Conservation (phyloP, 2,797 vertebrate genomes). For the Synaphobranchus kaupii region DNA sequence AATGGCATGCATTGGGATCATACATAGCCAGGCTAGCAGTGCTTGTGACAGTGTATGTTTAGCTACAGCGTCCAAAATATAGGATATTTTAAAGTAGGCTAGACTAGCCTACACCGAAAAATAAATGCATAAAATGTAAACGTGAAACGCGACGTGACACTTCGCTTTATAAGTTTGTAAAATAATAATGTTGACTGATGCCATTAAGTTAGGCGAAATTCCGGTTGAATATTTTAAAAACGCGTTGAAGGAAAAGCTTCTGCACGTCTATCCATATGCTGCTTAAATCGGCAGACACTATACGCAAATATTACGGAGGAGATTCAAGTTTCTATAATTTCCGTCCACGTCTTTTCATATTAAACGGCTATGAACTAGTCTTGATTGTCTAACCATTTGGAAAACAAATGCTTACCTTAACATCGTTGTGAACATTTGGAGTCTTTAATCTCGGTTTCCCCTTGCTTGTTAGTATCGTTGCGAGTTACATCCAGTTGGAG, state of each 20-base stretch:
- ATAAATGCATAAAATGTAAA: background rate
- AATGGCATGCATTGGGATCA: background rate
- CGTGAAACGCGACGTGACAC: background rate
- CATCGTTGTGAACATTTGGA: constrained; percentile 60
- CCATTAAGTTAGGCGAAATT: background rate
- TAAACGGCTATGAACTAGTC: background rate
- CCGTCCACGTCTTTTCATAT: background rate
- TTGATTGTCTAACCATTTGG: background rate
- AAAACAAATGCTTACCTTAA: constrained; percentile 65
- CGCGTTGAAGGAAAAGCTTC: background rate
- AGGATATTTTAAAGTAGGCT: background rate
- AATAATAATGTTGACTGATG: background rate
- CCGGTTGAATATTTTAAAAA: background rate
- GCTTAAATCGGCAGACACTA: background rate
- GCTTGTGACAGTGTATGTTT: background rate
- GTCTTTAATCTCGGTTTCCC: constrained; percentile 59
- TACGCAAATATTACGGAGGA: background rate
- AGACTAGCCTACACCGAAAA: background rate
- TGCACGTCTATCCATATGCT: background rate
- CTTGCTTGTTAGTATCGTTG: constrained; percentile 40
- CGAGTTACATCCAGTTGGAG: constrained; percentile 69
- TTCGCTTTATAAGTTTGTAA: background rate
- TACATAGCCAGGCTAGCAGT: background rate
- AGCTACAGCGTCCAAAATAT: constrained; percentile 9
- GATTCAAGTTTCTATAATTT: background rate